A percentile compares a stretch with the other conserved stretches of the same genome.
These are phyloP conservation scores for Aphelinus atriplicis DNA, from an alignment of 1,140 invertebrate genomes.

Conservation along the genomic window DNA sequence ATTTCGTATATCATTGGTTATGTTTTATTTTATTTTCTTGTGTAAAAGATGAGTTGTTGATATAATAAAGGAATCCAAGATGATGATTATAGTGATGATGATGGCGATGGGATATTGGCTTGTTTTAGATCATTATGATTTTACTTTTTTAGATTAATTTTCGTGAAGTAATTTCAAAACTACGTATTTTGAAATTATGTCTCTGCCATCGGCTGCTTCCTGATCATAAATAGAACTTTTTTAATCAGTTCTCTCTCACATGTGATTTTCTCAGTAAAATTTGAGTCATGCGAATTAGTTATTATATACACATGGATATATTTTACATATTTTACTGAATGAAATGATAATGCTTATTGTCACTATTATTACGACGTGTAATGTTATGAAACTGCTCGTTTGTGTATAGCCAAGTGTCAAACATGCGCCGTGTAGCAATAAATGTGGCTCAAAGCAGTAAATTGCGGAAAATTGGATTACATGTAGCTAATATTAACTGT, in stretches of 20 bases:
- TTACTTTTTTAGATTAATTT: constrained; percentile 28
- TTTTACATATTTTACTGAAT: constrained; percentile 33
- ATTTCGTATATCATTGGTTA: constrained; percentile 24
- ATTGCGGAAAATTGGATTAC: constrained; percentile 36
- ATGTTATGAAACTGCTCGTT: constrained; percentile 36
- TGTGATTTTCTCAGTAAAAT: constrained; percentile 22
- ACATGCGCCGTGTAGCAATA: constrained; percentile 29
- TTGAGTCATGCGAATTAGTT: constrained; percentile 23
- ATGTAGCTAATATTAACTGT: constrained; percentile 40
- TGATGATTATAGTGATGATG: too few species aligned
- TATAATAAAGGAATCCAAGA: too few species aligned
- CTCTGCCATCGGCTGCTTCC: constrained; percentile 35
- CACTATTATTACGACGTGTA: constrained; percentile 28
- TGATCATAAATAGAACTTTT: constrained; percentile 11
- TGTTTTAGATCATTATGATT: constrained; percentile 14
- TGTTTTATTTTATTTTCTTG: constrained; percentile 26
- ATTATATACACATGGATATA: constrained; percentile 24
- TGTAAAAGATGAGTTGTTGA: constrained; percentile 1
- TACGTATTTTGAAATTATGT: constrained; percentile 29
- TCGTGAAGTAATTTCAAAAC: constrained; percentile 21
- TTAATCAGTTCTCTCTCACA: constrained; percentile 5
- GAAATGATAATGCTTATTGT: constrained; percentile 20
- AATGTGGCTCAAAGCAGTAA: constrained; percentile 28
- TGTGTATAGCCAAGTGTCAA: constrained; percentile 38
- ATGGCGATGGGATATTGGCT: background rate